phyloP scores from a whole-genome alignment of 1,140 invertebrate species.

The Caenorhabditis tropicalis region DNA sequence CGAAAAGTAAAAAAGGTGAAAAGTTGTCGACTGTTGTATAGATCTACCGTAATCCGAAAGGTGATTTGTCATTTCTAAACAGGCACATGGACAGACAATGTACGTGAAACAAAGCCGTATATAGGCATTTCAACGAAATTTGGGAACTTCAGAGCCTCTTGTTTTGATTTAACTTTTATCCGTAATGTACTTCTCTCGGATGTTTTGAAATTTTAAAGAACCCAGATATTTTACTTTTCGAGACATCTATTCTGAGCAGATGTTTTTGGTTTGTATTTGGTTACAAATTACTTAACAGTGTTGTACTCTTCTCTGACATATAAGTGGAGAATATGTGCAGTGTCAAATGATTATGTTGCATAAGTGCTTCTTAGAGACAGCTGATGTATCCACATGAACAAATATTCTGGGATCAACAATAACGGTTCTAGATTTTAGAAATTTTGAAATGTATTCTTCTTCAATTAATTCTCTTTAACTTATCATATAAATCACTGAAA shows the following conservation, averaged over 20 bases:
- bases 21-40: constrained; percentile 8
- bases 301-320: neutral
- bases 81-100: too few relatives aligned
- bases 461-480: too few relatives aligned
- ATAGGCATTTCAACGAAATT: too few relatives aligned
- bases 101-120: too few relatives aligned
- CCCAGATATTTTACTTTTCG: too few relatives aligned
- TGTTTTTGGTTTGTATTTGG: constrained; percentile 5
- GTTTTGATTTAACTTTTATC: too few relatives aligned
- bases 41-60: constrained; percentile 1
- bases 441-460: too few relatives aligned
- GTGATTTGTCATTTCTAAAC: neutral
- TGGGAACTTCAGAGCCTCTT: too few relatives aligned
- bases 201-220: too few relatives aligned
- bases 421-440: too few relatives aligned
- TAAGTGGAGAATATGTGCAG: neutral
- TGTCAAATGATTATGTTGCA: constrained; percentile 35
- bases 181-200: too few relatives aligned
- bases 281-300: constrained; percentile 29
- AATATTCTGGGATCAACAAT: neutral
- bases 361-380: constrained; percentile 8
- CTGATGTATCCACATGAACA: neutral
- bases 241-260: neutral
- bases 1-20: constrained; percentile 44
- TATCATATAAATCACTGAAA: too few relatives aligned